These are phyloP conservation scores for Panonychus citri DNA, from an alignment of 1,140 invertebrate species.

Conservation along the genomic window DNA sequence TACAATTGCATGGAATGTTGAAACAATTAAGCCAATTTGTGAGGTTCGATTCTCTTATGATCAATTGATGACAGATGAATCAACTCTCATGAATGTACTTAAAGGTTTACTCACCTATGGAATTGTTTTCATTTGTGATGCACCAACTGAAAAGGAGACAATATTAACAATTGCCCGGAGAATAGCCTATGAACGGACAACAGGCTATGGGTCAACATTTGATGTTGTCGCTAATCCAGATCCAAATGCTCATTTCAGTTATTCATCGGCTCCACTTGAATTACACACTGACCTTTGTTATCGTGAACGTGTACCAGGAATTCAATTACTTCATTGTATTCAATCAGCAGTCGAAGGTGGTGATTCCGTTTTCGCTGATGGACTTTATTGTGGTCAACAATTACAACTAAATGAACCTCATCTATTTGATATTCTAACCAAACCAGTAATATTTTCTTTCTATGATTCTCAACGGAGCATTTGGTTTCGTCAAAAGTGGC, in stretches of 20 bases:
- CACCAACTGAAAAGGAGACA: neutral
- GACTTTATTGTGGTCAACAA: neutral
- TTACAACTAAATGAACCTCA: neutral
- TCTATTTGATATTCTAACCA: neutral
- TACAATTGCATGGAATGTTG: neutral
- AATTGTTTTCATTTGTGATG: neutral
- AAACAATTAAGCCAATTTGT: neutral
- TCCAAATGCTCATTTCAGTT: neutral
- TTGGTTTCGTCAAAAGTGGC: neutral
- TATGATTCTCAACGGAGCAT: neutral
- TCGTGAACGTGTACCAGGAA: slow-evolving; percentile 1
- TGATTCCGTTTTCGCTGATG: neutral
- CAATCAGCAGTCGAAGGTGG: neutral
- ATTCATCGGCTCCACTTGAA: neutral
- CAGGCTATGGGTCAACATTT: neutral
- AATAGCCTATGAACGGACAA: neutral
- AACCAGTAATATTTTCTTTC: neutral
- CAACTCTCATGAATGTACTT: neutral
- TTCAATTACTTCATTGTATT: slow-evolving; percentile 5
- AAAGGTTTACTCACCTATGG: neutral
- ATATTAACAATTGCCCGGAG: neutral
- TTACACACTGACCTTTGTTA: neutral
- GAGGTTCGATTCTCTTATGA: neutral
- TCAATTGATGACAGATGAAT: neutral
- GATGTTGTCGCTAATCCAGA: neutral